phyloP scores from a whole-genome alignment of 2,797 vertebrate genomes.

The Hybognathus amarus region DNA sequence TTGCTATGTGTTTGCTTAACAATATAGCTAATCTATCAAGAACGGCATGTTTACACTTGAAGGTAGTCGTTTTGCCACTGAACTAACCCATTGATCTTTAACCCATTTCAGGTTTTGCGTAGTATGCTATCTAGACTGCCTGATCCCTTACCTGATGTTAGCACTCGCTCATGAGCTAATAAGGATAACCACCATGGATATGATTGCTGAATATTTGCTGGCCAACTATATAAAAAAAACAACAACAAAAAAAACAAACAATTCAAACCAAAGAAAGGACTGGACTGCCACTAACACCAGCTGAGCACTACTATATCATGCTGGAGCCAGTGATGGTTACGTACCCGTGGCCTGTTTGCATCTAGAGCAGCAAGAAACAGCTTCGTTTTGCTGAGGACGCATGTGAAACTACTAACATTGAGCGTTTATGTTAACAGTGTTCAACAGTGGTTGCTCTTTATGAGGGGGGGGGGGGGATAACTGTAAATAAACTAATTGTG shows the following conservation, averaged over 20 bases:
- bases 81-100: slow-evolving; percentile 95
- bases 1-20: slow-evolving; percentile 20
- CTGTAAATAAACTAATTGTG: slow-evolving; percentile 98
- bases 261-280: slow-evolving; percentile 76
- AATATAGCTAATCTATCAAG: slow-evolving; percentile 26
- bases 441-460: slow-evolving; percentile 68
- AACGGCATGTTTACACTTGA: slow-evolving; percentile 46
- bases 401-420: slow-evolving; percentile 94
- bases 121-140: slow-evolving; percentile 93
- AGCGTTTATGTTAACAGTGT: slow-evolving; percentile 77
- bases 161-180: slow-evolving; percentile 91
- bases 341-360: slow-evolving; percentile 87
- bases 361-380: slow-evolving; percentile 79
- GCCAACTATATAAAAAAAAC: slow-evolving; percentile 70
- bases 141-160: slow-evolving; percentile 93
- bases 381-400: slow-evolving; percentile 81
- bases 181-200: slow-evolving; percentile 93
- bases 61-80: slow-evolving; percentile 51
- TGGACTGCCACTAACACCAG: slow-evolving; percentile 94
- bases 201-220: slow-evolving; percentile 86
- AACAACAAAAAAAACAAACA: neutral
- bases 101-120: slow-evolving; percentile 99
- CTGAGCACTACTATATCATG: slow-evolving; percentile 79
- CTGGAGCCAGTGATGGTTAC: slow-evolving; percentile 85
- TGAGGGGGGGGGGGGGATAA: slow-evolving; percentile 65